phyloP scores from a whole-genome alignment of 2,888 invertebrate genomes.

The Drosophila prostipennis region DNA sequence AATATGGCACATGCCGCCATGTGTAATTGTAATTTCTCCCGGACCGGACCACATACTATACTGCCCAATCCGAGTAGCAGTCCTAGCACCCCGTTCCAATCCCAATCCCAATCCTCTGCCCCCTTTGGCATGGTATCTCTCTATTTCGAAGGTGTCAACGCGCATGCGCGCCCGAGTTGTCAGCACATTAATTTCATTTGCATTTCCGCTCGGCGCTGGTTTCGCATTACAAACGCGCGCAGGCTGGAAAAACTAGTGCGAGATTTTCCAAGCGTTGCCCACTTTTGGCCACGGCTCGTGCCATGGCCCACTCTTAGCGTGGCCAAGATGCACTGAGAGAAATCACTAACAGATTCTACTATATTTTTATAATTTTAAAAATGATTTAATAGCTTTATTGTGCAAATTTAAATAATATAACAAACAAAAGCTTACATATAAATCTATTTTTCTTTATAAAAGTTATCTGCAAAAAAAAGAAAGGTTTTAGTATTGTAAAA shows the following conservation, averaged over 20 bases:
- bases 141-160: constrained; percentile 69
- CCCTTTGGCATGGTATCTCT: constrained; percentile 37
- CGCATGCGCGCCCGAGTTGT: constrained; percentile 78
- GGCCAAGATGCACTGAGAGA: constrained; percentile 5
- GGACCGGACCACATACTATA: constrained; percentile 38
- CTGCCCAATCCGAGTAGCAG: constrained; percentile 20
- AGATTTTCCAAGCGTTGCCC: constrained; percentile 67
- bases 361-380: too few relatives aligned
- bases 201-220: constrained; percentile 79
- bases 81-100: background rate
- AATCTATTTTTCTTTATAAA: too few relatives aligned
- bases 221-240: constrained; percentile 70
- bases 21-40: constrained; percentile 75
- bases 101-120: constrained; percentile 5
- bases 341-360: background rate
- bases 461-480: too few relatives aligned
- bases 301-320: constrained; percentile 60
- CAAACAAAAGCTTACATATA: too few relatives aligned
- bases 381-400: too few relatives aligned
- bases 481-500: too few relatives aligned
- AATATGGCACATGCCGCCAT: constrained; percentile 76
- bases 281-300: constrained; percentile 72
- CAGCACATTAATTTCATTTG: constrained; percentile 81
- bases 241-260: constrained; percentile 77
- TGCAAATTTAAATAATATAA: too few relatives aligned